A percentile compares a stretch with the other conserved stretches of the same genome.
Evolutionary conservation across 2,888 invertebrate genomes (phyloP).

Genomic region (Rhagonycha fulva): DNA sequence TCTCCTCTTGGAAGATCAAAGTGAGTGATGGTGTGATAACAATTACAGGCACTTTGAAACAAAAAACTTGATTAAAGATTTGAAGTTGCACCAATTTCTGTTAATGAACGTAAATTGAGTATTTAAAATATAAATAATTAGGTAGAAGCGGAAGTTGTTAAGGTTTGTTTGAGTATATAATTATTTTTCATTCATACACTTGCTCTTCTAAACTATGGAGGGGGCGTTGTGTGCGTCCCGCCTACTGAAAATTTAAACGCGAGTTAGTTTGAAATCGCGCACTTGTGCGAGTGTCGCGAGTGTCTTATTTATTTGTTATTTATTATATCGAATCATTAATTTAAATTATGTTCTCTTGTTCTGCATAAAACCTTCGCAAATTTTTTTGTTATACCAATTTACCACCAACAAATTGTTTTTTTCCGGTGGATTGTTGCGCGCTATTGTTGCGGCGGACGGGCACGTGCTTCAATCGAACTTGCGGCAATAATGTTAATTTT

Average conservation of each 20-base stretch:
- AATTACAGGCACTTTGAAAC: not conserved
- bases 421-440: not conserved
- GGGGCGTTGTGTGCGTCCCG: conserved; percentile 36
- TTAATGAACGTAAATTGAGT: not conserved
- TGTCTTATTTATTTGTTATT: conserved; percentile 6
- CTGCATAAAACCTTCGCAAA: not conserved
- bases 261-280: conserved; percentile 12
- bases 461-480: not conserved
- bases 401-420: not conserved
- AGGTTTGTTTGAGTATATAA: conserved; percentile 46
- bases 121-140: conserved; percentile 16
- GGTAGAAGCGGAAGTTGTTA: conserved; percentile 45
- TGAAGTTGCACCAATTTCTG: not conserved
- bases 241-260: conserved; percentile 21
- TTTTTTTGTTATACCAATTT: not conserved
- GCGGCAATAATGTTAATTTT: not conserved
- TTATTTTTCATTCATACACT: conserved; percentile 49
- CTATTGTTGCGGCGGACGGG: not conserved
- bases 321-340: not conserved
- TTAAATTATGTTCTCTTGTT: not conserved
- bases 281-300: not conserved
- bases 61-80: not conserved
- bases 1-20: not conserved
- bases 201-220: conserved; percentile 40
- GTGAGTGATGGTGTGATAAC: not conserved